phyloP scores from a whole-genome alignment of 2,797 vertebrate genomes.

The Artibeus lituratus region DNA sequence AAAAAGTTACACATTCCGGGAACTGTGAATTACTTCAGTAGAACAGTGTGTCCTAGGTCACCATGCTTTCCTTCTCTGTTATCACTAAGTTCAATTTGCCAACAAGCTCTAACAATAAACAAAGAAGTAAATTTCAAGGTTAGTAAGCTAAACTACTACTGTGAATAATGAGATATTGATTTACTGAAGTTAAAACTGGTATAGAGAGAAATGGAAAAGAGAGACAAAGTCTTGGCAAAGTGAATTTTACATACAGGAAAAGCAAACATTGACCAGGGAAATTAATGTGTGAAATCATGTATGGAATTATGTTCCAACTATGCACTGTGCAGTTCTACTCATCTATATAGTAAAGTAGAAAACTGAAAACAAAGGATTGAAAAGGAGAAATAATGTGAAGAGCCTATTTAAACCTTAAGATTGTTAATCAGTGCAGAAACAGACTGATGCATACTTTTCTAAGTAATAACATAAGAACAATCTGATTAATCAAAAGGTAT shows the following conservation, averaged over 20 bases:
- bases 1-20: conserved; percentile 57
- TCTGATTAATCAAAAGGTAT: conserved; percentile 77
- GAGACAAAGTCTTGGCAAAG: neutral
- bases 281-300: conserved; percentile 26
- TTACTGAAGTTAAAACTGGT: neutral
- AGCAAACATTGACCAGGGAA: neutral
- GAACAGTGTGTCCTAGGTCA: conserved; percentile 77
- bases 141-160: conserved; percentile 71
- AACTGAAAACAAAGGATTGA: conserved; percentile 14
- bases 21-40: conserved; percentile 73
- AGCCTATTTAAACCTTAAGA: conserved; percentile 54
- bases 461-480: conserved; percentile 76
- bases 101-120: conserved; percentile 74
- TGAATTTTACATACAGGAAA: neutral
- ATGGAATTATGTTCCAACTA: conserved; percentile 45
- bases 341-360: conserved; percentile 32
- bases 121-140: conserved; percentile 74
- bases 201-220: neutral
- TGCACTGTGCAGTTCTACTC: neutral
- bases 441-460: conserved; percentile 77
- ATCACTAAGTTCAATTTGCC: conserved; percentile 79
- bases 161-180: conserved; percentile 56
- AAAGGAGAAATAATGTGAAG: conserved; percentile 63
- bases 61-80: conserved; percentile 70
- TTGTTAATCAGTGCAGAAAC: conserved; percentile 65